A percentile compares a stretch with the other conserved stretches of the same genome.
phyloP scores from a whole-genome alignment of 2,113 vertebrate species.

The Sialia sialis region DNA sequence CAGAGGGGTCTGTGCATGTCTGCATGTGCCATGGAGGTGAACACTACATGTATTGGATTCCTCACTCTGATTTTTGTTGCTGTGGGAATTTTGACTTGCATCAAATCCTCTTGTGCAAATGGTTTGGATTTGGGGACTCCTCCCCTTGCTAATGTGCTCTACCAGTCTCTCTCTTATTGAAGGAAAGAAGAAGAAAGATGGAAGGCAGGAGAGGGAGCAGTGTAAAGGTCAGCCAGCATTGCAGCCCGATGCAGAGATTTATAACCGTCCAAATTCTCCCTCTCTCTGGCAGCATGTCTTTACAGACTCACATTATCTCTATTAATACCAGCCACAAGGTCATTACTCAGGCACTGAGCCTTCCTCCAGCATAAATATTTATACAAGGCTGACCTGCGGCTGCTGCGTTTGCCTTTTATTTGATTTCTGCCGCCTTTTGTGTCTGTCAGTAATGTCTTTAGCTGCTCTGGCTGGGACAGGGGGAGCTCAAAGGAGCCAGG shows the following conservation, averaged over 20 bases:
- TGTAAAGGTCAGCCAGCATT: slow-evolving; percentile 64
- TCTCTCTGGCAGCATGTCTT: slow-evolving; percentile 68
- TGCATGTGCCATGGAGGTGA: not conserved
- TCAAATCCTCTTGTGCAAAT: not conserved
- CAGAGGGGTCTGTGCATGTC: not conserved
- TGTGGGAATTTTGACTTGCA: not conserved
- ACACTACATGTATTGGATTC: not conserved
- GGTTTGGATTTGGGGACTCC: not conserved
- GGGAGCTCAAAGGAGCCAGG: slow-evolving; percentile 66
- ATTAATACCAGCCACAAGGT: slow-evolving; percentile 82
- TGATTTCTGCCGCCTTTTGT: slow-evolving; percentile 82
- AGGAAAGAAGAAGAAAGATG: slow-evolving; percentile 5
- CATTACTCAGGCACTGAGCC: slow-evolving; percentile 79
- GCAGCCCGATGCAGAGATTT: slow-evolving; percentile 59
- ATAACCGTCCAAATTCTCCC: slow-evolving; percentile 53
- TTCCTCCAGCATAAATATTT: slow-evolving; percentile 83
- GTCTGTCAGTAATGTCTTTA: slow-evolving; percentile 78
- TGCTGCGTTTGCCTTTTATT: slow-evolving; percentile 78
- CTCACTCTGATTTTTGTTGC: not conserved
- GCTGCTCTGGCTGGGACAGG: slow-evolving; percentile 66
- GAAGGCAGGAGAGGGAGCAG: slow-evolving; percentile 35
- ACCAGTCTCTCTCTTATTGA: not conserved
- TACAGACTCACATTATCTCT: slow-evolving; percentile 79
- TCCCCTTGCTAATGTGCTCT: not conserved
- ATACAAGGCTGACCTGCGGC: slow-evolving; percentile 78